Evolutionary conservation across 2,797 vertebrate species (phyloP).

Genomic region (Lophotriccus pileatus): DNA sequence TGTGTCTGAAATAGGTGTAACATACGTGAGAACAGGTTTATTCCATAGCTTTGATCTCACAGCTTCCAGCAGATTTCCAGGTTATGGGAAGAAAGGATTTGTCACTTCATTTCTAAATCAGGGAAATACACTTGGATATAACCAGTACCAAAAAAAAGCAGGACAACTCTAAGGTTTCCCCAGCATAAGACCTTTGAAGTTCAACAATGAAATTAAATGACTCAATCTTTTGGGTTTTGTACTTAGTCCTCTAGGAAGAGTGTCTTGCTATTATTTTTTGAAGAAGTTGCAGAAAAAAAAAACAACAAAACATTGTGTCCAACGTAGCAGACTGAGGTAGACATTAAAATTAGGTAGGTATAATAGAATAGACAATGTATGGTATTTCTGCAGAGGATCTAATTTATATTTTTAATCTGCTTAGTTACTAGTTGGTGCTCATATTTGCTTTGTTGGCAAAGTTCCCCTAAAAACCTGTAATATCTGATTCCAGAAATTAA

Average conservation of each 20-base stretch:
- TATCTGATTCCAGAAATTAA: not conserved
- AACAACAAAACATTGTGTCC: not conserved
- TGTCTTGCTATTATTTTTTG: not conserved
- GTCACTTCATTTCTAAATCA: constrained; percentile 8
- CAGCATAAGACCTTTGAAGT: constrained; percentile 14
- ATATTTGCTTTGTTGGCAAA: not conserved
- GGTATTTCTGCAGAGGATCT: not conserved
- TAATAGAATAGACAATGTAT: not conserved
- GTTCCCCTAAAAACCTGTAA: not conserved
- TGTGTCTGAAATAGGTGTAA: not conserved
- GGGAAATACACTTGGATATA: constrained; percentile 23
- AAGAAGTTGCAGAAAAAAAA: not conserved
- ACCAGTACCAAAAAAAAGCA: not conserved
- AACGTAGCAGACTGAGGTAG: not conserved
- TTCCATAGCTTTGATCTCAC: constrained; percentile 26
- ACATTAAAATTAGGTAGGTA: not conserved
- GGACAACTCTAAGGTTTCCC: not conserved
- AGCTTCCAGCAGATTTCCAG: constrained; percentile 19
- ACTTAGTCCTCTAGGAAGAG: not conserved
- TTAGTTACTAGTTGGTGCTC: not conserved
- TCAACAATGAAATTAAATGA: not conserved
- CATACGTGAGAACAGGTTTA: not conserved
- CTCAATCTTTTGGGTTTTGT: not conserved
- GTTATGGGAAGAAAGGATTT: constrained; percentile 24
- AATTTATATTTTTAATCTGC: not conserved